Percentiles rank a stretch among this genome's conserved stretches.
Evolutionary conservation across 2,113 vertebrate genomes (phyloP).

Genomic region (Pelusios castaneus): DNA sequence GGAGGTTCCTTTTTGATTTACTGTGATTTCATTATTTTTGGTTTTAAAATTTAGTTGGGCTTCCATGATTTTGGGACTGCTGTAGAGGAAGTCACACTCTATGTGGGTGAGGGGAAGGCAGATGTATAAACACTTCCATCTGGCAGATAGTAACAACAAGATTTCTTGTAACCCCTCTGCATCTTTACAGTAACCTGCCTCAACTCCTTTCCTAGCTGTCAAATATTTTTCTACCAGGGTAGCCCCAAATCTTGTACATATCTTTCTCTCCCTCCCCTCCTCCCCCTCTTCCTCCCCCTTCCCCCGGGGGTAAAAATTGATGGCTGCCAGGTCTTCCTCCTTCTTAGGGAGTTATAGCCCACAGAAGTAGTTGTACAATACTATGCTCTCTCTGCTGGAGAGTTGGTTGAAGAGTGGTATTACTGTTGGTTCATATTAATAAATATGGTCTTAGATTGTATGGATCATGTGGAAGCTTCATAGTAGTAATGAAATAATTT

Average conservation of each 20-base stretch:
- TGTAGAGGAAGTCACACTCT: background rate
- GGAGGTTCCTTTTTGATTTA: background rate
- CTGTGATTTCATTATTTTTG: background rate
- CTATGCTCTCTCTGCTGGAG: background rate
- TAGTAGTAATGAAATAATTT: background rate
- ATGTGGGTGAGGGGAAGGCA: background rate
- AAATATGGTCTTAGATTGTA: background rate
- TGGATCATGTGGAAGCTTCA: background rate
- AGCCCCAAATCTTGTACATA: background rate
- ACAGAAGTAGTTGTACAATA: background rate
- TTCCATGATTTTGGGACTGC: background rate
- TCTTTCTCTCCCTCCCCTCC: background rate
- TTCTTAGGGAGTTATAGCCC: background rate
- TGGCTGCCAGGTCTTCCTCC: background rate
- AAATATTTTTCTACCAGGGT: background rate
- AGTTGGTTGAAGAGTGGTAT: background rate
- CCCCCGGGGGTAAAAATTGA: constrained; percentile 9
- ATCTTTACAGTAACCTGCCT: background rate
- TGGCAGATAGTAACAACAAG: background rate
- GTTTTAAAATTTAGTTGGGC: background rate
- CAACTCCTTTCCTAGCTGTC: background rate
- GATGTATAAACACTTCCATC: background rate
- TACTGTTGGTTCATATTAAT: background rate
- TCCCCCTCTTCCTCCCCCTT: background rate
- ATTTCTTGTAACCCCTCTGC: background rate